Evolutionary conservation across 2,888 invertebrate species (phyloP), one percentile per base, ranked within the genome.

Genomic region (Drosophila setosimentum): DNA sequence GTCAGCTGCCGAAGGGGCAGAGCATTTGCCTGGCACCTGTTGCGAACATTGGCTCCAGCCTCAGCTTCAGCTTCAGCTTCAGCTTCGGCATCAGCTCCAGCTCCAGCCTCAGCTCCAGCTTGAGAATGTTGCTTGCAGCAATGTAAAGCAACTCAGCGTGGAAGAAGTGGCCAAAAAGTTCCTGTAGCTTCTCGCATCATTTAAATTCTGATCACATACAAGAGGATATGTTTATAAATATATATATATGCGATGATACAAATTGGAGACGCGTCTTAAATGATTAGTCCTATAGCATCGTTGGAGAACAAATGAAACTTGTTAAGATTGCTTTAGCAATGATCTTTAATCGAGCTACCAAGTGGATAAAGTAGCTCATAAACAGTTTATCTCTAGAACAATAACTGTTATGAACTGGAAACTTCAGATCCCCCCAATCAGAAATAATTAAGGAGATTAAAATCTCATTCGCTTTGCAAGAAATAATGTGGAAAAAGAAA

Each of bases 1-100:
- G 30, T 7, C 53, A 13, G 30, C 11, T 29, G 21, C 21, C 40
- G 42, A 13, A 55, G 55, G 55, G 40, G 30, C 29, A 42, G n/a
- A 57, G 1, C 57, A 21, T 42, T 21, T 40, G 42, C 57, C 27
- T 35, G 60, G 60, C 61, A 61, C 61, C 61, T 57, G 57, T 57
- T 57, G 42, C 57, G 30, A 57, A 57, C 40, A 57, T 40, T 30
- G 55, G 37, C 37, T 55, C 5, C 53, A 53, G 21, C 35, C 16
- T n/a, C 18, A 37, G 18, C 37, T 8, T 3, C 37, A 37, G 3
- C 37, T 8, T 3, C 37, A 37, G 35, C 37, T 18, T 3, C 37
- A 18, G 37, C 37, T 7, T 7, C 18, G 24, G 24, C 33, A 4
- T 4, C 51, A 53, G 21, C 21, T 0, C 7, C 18, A 18, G 13